Evolutionary conservation across 2,797 vertebrate genomes (phyloP).

Genomic region (Pangasius macronema): DNA sequence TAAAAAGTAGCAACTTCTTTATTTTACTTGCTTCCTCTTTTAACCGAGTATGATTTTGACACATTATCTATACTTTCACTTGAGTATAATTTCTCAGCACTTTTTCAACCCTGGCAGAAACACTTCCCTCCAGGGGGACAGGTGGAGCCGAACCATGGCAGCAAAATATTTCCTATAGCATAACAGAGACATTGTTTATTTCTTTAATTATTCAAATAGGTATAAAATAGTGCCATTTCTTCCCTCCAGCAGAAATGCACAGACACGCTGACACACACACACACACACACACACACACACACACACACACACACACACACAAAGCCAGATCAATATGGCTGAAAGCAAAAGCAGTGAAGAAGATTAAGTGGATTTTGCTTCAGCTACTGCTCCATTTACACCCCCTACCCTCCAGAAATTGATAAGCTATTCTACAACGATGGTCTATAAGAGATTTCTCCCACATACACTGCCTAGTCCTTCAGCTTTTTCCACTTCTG

Average conservation of each 20-base stretch:
- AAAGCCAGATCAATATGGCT: constrained; percentile 13
- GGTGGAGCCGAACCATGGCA: neutral
- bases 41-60: neutral
- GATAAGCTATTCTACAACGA: constrained; percentile 19
- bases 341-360: constrained; percentile 29
- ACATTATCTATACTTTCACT: neutral
- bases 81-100: neutral
- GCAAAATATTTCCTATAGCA: neutral
- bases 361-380: constrained; percentile 44
- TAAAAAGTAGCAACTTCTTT: neutral
- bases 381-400: constrained; percentile 16
- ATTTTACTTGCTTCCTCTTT: neutral
- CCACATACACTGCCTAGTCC: neutral
- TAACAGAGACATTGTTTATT: neutral
- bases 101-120: neutral
- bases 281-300: neutral
- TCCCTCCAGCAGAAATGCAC: neutral
- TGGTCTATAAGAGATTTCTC: constrained; percentile 5
- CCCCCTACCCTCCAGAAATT: constrained; percentile 29
- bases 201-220: neutral
- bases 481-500: neutral
- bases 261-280: neutral
- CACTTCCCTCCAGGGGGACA: neutral
- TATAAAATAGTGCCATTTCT: neutral
- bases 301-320: neutral